Evolutionary conservation across 2,888 invertebrate genomes (phyloP).

Genomic region (Cryptops parisi): DNA sequence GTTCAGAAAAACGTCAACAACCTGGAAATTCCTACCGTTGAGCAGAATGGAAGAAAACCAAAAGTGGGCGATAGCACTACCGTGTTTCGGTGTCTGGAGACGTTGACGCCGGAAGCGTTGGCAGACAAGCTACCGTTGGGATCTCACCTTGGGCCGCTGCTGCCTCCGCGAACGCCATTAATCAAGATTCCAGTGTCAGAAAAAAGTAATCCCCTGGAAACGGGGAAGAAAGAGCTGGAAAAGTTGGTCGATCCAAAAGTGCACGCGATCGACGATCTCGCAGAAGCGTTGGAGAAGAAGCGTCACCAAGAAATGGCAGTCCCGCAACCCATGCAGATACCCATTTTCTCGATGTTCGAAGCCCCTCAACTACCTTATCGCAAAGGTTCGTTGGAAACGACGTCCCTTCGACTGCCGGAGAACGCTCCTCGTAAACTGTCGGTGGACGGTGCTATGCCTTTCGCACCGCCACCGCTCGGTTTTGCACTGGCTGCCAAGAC

Average conservation of each 20-base stretch:
- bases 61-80: not conserved
- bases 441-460: not conserved
- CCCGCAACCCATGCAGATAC: slow-evolving; percentile 5
- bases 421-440: not conserved
- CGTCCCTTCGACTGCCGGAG: not conserved
- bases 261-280: slow-evolving; percentile 8
- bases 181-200: not conserved
- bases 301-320: not conserved
- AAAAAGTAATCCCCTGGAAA: not conserved
- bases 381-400: slow-evolving; percentile 3
- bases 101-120: not conserved
- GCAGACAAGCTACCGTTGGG: not conserved
- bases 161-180: not conserved
- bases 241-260: not conserved
- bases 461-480: not conserved
- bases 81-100: slow-evolving; percentile 6
- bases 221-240: not conserved
- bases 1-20: not conserved
- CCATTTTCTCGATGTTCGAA: slow-evolving; percentile 9
- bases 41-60: not conserved
- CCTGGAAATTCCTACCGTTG: not conserved
- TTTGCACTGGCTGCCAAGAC: not conserved
- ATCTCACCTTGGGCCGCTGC: not conserved
- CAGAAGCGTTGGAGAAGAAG: slow-evolving; percentile 7
- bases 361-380: not conserved